Evolutionary conservation across 2,113 vertebrate genomes (phyloP), one percentile per base, ranked within the genome.

Genomic region (Amblyopsis rosae): DNA sequence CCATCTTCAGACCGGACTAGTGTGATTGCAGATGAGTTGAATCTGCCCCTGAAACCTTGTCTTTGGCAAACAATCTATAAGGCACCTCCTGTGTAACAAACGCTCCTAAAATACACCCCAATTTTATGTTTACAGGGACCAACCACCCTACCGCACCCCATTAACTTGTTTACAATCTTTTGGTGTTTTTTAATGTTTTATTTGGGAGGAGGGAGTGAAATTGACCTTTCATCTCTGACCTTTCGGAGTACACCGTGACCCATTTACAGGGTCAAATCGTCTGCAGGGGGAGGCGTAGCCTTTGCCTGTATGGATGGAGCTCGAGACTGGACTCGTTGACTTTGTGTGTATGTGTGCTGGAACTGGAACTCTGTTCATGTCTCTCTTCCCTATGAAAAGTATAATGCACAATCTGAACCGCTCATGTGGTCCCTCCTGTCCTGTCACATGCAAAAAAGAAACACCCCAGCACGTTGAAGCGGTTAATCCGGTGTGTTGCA

Each of bases 1-100:
- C 96, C 26, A 99, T 99, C 94, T 98, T 98, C 93, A 96, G 96
- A 95, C 97, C 97, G 64, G 97, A 99, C 93, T 98, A 98, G 85
- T 83, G 67, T 72, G 84, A 69, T 79, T 82, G 89, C 84, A 87
- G 88, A 86, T 83, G 90, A 90, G 91, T 88, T 93, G 86, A 92
- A 91, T 82, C 74, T 62, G 83, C 79, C 86, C 49, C 87, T 90
- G 94, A 93, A 94, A 76, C 67, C 68, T 90, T 90, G 93, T n/a
- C 93, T 91, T 92, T 93, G 89, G 91, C 88, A 69, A 70, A 51
- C 72, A 68, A 47, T 62, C 75, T 47, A 33, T 59, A 56, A 62
- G 79, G 77, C 80, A 80, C 54, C 58, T 71, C 73, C 73, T 48
- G 54, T 74, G 48, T 45, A 71, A 65, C 16, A 9, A 47, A 56